Percentiles rank a stretch among this genome's conserved stretches.
These are phyloP conservation scores for Trachythela sp. DNA, from an alignment of 64 coral and sea anemone species.

Conservation along the genomic window DNA sequence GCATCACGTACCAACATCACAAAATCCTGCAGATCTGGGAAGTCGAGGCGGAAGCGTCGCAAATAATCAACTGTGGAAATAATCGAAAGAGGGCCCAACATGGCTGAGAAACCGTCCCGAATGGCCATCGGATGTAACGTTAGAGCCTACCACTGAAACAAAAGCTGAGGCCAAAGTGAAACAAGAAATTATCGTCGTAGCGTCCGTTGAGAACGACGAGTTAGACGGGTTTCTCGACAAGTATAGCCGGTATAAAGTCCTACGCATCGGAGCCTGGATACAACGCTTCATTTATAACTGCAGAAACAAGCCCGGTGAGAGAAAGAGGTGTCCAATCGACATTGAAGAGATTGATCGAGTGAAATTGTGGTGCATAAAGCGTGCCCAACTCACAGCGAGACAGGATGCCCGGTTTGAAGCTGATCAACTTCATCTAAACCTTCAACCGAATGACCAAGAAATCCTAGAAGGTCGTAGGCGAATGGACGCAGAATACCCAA, in stretches of 20 bases:
- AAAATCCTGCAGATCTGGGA: background rate
- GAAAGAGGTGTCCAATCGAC: background rate
- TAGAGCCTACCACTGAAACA: background rate
- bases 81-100: background rate
- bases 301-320: background rate
- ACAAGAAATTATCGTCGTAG: background rate
- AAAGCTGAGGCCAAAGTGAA: background rate
- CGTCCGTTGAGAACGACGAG: background rate
- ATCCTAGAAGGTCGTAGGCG: background rate
- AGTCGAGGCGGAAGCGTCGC: background rate
- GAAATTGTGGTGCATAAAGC: background rate
- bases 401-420: background rate
- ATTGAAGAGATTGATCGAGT: background rate
- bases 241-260: background rate
- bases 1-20: background rate
- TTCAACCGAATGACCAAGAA: background rate
- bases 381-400: background rate
- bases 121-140: background rate
- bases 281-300: background rate
- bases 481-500: background rate
- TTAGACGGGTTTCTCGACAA: background rate
- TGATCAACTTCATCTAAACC: background rate
- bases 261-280: background rate
- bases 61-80: background rate
- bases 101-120: background rate